phyloP scores from a whole-genome alignment of 2,797 vertebrate genomes.

The Lindbergichthys nudifrons region DNA sequence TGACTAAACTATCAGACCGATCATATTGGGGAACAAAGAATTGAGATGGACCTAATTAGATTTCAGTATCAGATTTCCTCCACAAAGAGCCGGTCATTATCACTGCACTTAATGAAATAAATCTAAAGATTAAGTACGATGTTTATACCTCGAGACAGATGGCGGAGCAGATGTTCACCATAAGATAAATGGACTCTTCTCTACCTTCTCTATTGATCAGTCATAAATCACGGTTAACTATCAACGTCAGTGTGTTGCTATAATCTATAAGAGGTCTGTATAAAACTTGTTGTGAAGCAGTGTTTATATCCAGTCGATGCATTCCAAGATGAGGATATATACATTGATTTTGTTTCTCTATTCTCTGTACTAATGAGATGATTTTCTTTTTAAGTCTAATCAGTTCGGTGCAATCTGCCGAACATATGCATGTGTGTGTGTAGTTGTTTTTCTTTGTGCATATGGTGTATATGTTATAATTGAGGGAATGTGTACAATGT shows the following conservation, averaged over 20 bases:
- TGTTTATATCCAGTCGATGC: neutral
- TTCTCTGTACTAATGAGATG: neutral
- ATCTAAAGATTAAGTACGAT: conserved; percentile 17
- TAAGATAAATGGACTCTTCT: neutral
- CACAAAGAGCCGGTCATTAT: conserved; percentile 34
- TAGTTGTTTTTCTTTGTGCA: neutral
- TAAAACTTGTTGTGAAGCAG: neutral
- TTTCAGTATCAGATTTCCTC: conserved; percentile 66
- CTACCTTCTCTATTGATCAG: neutral
- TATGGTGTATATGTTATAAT: neutral
- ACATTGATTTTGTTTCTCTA: neutral
- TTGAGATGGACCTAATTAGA: conserved; percentile 40
- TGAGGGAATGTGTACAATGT: neutral
- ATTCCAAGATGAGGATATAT: neutral
- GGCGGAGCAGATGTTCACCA: conserved; percentile 47
- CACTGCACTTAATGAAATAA: conserved; percentile 34
- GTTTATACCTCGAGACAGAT: conserved; percentile 42
- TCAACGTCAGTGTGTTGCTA: neutral
- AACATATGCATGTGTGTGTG: neutral
- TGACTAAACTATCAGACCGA: conserved; percentile 48
- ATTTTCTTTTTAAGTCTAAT: no score
- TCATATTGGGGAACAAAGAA: conserved; percentile 37
- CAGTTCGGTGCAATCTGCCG: neutral
- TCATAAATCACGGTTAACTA: neutral
- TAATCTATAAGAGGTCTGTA: neutral